These are phyloP conservation scores for Echinops telfairi DNA, from an alignment of 2,113 vertebrate genomes.

Conservation along the genomic window DNA sequence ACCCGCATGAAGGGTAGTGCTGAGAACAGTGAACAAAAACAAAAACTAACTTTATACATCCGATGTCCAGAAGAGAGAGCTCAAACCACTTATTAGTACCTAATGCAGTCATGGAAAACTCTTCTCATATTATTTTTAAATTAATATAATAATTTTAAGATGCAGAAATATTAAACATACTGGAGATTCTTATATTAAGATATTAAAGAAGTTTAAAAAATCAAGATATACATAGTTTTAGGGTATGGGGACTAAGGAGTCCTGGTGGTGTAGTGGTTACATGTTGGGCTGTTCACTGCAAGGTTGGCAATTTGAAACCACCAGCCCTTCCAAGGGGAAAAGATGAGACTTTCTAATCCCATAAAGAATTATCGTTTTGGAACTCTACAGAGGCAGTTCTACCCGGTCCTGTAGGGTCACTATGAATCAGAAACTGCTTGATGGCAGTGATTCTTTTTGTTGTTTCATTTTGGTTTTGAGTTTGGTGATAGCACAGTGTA, in stretches of 20 bases:
- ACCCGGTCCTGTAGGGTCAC: no score
- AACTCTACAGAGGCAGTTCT: no score
- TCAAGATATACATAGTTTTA: neutral
- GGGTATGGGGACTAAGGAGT: neutral
- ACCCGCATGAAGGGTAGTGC: neutral
- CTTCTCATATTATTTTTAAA: neutral
- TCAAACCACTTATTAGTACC: neutral
- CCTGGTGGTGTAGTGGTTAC: no score
- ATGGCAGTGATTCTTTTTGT: no score
- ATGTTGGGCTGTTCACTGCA: no score
- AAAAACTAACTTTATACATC: constrained; percentile 44
- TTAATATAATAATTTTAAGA: constrained; percentile 53
- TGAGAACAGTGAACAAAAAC: constrained; percentile 6
- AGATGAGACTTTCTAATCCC: no score
- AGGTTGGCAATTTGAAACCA: no score
- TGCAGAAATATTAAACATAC: neutral
- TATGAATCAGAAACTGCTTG: no score
- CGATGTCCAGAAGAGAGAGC: constrained; percentile 48
- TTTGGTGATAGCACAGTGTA: neutral
- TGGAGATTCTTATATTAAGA: neutral
- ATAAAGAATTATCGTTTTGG: no score
- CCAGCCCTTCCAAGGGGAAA: no score
- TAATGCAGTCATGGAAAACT: neutral
- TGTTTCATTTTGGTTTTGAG: no score
- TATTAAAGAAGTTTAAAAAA: neutral